Evolutionary conservation across 2,797 vertebrate species (phyloP).

Genomic region (Sebastes ruberrimus): DNA sequence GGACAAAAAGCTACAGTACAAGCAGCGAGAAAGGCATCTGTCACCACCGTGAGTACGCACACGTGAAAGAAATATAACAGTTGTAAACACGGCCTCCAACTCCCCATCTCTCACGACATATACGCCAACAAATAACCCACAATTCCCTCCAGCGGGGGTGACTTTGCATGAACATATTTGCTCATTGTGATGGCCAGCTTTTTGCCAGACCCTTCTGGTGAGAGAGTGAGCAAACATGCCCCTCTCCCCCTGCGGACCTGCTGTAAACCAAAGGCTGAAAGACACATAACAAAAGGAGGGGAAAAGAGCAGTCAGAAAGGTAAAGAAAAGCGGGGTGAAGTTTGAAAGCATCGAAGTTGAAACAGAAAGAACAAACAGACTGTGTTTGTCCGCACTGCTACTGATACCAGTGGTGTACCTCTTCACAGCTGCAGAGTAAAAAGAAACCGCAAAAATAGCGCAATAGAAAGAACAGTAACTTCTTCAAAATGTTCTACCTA

Average conservation of each 20-base stretch:
- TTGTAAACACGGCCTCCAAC: slow-evolving; percentile 57
- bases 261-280: slow-evolving; percentile 63
- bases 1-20: slow-evolving; percentile 35
- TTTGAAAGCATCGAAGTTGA: slow-evolving; percentile 45
- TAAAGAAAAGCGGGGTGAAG: slow-evolving; percentile 56
- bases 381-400: slow-evolving; percentile 42
- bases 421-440: slow-evolving; percentile 1
- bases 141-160: slow-evolving; percentile 45
- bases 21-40: slow-evolving; percentile 38
- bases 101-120: slow-evolving; percentile 12
- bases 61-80: slow-evolving; percentile 58
- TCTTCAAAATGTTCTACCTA: not conserved
- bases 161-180: slow-evolving; percentile 75
- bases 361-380: slow-evolving; percentile 48
- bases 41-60: slow-evolving; percentile 26
- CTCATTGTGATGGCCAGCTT: slow-evolving; percentile 74
- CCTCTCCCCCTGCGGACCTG: slow-evolving; percentile 36
- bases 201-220: slow-evolving; percentile 70
- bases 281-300: slow-evolving; percentile 63
- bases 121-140: slow-evolving; percentile 56
- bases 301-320: slow-evolving; percentile 53
- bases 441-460: not conserved
- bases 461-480: not conserved
- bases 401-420: slow-evolving; percentile 14
- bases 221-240: slow-evolving; percentile 73